Evolutionary conservation across 92 coral and sea anemone species (phyloP).

Genomic region (Umimayanthus kanabou): DNA sequence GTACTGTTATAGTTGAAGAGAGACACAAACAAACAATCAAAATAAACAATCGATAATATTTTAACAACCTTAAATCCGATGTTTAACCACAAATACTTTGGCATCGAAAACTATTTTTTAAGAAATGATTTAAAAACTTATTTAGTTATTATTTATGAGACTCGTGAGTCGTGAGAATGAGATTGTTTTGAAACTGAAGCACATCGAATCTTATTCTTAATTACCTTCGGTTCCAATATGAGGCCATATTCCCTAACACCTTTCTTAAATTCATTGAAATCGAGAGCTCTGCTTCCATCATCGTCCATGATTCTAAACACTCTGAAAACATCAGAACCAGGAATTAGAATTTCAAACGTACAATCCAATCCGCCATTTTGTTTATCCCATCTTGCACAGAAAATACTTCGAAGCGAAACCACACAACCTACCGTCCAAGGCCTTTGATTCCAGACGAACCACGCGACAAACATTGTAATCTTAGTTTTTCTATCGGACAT

Average conservation of each 20-base stretch:
- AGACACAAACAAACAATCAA: not conserved
- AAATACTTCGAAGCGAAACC: not conserved
- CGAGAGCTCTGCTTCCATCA: constrained; percentile 81
- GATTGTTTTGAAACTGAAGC: not conserved
- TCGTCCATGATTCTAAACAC: constrained; percentile 98
- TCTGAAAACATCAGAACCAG: constrained; percentile 47
- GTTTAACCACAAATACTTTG: too few relatives aligned
- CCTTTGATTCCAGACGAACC: constrained; percentile 99
- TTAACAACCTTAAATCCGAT: too few relatives aligned
- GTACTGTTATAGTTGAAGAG: too few relatives aligned
- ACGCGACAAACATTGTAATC: constrained; percentile 86
- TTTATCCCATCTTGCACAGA: not conserved
- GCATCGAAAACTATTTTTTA: too few relatives aligned
- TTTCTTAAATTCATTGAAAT: constrained; percentile 91
- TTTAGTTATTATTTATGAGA: too few relatives aligned
- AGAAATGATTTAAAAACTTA: too few relatives aligned
- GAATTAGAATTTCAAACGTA: too few relatives aligned
- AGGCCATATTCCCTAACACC: constrained; percentile 94
- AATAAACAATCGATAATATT: not conserved
- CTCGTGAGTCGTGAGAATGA: too few relatives aligned
- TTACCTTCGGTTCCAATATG: constrained; percentile 90
- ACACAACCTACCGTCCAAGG: constrained; percentile 78
- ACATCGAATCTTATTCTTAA: not conserved
- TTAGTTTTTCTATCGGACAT: constrained; percentile 82
- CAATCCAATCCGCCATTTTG: constrained; percentile 15